Base-by-base conservation (phyloP, 2,113 vertebrate species). In the Muntiacus muntjak region DNA sequence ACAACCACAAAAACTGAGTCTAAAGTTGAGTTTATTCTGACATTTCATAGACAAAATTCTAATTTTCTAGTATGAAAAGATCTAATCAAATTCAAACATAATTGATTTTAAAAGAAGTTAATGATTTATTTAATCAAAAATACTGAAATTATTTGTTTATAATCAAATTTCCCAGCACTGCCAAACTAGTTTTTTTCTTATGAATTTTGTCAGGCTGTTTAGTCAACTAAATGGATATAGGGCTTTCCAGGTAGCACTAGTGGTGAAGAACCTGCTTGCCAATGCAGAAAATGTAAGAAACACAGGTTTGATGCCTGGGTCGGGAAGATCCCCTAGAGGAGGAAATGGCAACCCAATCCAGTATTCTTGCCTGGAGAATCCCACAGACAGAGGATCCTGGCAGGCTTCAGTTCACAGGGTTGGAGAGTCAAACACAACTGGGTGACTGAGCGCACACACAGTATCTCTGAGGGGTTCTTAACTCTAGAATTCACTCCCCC, bases 181-280 rank as follows among this genome's bases (percentile, higher is more conserved):
- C 54, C 60, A 84, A 94, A 74, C 33, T 83, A 94, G 58, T 95
- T 87, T 94, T 47, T 78, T 96, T 94, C 40, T 78, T 83, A 55
- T 2, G 23, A 16, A 94, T 79, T 95, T 92, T 90, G 15, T 36
- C 79, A 95, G 40, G 58, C 43, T 67, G 1, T 83, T 92, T 87
- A 47, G 64, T 57, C n/a, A 89, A 45, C 25, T 19, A 50, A 81
- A 50, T 50, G 78, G 28, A 33, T 50, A 16, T 15, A 43, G 40
- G 23, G 40, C 40, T 76, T 76, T 26, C 12, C 71, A 76, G 71
- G 23, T 26, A 7, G 71, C 40, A 15, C 12, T 14, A 76, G 71
- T 14, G 40, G 40, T 76, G 26, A 43, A 76, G 71, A 76, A 43
- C 71, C 6, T 26, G 12, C 23, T 40, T 0, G 12, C 23, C 71